phyloP scores from a whole-genome alignment of 2,797 vertebrate species.

The Lepus oiostolus region DNA sequence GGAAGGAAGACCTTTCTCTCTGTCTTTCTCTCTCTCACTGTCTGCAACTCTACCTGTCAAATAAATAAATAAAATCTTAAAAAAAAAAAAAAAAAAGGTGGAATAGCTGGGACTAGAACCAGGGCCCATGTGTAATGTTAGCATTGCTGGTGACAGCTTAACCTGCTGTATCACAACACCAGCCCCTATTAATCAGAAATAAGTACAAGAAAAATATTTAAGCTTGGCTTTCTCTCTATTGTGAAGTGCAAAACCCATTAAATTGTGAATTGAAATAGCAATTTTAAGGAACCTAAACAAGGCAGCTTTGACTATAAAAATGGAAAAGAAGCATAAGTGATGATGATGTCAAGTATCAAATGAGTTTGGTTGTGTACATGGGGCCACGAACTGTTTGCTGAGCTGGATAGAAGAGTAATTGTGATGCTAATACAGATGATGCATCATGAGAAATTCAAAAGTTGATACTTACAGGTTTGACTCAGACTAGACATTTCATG shows the following conservation, averaged over 20 bases:
- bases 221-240: conserved; percentile 38
- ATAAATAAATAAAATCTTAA: too few relatives aligned
- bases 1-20: too few relatives aligned
- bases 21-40: too few relatives aligned
- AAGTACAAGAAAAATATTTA: conserved; percentile 53
- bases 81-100: too few relatives aligned
- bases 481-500: not conserved
- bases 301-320: conserved; percentile 61
- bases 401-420: not conserved
- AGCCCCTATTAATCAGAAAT: conserved; percentile 25
- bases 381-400: conserved; percentile 22
- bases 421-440: not conserved
- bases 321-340: conserved; percentile 3
- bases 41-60: too few relatives aligned
- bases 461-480: not conserved
- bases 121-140: too few relatives aligned
- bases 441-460: not conserved
- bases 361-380: not conserved
- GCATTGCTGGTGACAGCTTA: too few relatives aligned
- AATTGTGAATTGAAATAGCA: conserved; percentile 49
- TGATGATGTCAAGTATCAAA: conserved; percentile 22
- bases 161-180: too few relatives aligned
- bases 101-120: too few relatives aligned
- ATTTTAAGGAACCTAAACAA: conserved; percentile 16
- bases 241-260: conserved; percentile 8